These are phyloP conservation scores for Caenorhabditis sinica DNA, from an alignment of 2,888 invertebrate genomes.

Conservation along the genomic window DNA sequence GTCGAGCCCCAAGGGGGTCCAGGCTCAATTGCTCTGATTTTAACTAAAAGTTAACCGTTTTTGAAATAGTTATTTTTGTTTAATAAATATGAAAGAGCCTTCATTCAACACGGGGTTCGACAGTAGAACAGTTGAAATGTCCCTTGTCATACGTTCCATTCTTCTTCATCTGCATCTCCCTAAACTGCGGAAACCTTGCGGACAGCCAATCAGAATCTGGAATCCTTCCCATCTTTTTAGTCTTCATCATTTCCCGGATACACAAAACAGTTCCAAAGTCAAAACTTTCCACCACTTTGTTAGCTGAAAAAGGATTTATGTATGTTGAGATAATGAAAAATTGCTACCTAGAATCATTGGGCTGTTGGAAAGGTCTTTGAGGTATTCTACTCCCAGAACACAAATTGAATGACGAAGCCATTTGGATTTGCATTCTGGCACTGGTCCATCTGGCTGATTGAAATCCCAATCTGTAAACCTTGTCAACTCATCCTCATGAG, in stretches of 20 bases:
- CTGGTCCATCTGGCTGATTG: constrained; percentile 14
- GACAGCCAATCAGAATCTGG: constrained; percentile 34
- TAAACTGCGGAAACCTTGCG: constrained; percentile 45
- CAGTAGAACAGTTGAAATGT: constrained; percentile 20
- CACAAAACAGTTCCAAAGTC: constrained; percentile 58
- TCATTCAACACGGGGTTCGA: no score
- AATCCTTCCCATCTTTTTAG: not conserved
- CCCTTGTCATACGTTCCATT: constrained; percentile 36
- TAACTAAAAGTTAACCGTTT: no score
- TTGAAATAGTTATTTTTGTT: no score
- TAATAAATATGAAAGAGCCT: no score
- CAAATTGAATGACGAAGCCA: constrained; percentile 56
- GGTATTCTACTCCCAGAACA: constrained; percentile 54
- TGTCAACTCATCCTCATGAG: constrained; percentile 22
- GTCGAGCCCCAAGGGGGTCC: no score
- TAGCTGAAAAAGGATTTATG: constrained; percentile 32
- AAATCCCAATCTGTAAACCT: constrained; percentile 52
- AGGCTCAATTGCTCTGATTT: no score
- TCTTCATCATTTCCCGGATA: constrained; percentile 47
- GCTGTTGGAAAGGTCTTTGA: constrained; percentile 21
- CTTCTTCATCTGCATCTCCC: constrained; percentile 45
- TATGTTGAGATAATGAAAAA: not conserved
- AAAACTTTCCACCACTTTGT: constrained; percentile 47
- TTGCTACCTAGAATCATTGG: constrained; percentile 22
- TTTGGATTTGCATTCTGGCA: constrained; percentile 48